Conservation (phyloP, 2,113 vertebrate genomes). For the Nycticryphes semicollaris region DNA sequence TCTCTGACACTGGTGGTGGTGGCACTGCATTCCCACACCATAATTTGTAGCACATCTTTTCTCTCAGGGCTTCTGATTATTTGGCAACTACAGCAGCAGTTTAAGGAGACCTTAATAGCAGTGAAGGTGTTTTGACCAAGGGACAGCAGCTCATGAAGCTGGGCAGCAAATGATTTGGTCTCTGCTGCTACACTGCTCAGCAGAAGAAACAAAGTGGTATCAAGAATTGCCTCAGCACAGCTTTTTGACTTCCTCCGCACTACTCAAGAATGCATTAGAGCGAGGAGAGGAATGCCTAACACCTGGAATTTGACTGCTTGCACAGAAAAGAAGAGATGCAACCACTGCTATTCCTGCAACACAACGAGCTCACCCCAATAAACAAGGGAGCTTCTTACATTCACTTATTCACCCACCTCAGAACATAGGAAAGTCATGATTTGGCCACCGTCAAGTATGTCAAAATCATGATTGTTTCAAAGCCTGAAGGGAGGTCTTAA, state of each 20-base stretch:
- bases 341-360: neutral
- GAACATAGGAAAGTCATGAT: neutral
- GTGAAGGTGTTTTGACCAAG: neutral
- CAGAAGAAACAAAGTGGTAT: neutral
- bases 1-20: neutral
- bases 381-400: neutral
- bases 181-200: neutral
- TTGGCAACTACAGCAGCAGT: neutral
- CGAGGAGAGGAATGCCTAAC: neutral
- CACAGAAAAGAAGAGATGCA: neutral
- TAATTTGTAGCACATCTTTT: neutral
- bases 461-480: constrained; percentile 37
- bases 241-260: neutral
- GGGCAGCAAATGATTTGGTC: neutral
- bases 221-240: neutral
- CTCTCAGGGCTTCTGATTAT: neutral
- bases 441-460: constrained; percentile 8
- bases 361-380: neutral
- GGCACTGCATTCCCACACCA: neutral
- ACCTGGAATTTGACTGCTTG: neutral
- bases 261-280: neutral
- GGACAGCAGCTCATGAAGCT: neutral
- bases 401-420: neutral
- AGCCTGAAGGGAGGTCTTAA: neutral
- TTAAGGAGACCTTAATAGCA: neutral